Conservation (phyloP, 2,888 invertebrate genomes). For the Megalurothrips usitatus region DNA sequence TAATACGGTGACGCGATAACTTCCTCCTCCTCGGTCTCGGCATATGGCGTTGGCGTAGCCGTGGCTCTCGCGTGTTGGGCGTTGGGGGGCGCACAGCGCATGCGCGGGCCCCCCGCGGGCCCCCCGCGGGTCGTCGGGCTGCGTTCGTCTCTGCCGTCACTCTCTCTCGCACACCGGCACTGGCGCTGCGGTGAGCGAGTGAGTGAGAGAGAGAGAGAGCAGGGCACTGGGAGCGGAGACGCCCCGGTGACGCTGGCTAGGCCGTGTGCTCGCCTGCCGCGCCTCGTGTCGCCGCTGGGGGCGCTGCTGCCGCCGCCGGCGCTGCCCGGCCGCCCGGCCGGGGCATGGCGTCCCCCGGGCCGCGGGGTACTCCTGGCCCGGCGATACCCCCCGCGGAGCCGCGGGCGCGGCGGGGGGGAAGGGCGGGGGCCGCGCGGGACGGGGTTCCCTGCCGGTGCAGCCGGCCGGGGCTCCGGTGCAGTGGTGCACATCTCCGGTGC, state of each 20-base stretch:
- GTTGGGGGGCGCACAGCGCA: no score
- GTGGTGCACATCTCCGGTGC: not conserved
- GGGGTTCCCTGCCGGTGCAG: no score
- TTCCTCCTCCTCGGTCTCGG: no score
- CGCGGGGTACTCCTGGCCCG: not conserved
- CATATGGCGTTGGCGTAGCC: no score
- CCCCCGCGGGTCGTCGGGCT: no score
- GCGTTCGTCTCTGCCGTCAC: no score
- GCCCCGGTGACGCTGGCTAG: no score
- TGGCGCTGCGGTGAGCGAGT: not conserved
- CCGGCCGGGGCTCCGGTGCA: not conserved
- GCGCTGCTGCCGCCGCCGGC: not conserved
- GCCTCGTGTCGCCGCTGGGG: not conserved
- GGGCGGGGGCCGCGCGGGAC: no score
- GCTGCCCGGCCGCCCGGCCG: not conserved
- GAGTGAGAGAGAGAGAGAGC: conserved; percentile 32
- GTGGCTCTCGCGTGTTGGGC: no score
- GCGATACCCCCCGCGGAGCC: conserved; percentile 1
- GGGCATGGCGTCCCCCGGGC: not conserved
- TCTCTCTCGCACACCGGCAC: not conserved
- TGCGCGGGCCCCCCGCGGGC: no score
- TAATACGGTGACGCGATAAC: no score
- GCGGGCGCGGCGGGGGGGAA: not conserved
- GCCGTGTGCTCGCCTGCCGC: not conserved
- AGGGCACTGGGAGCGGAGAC: conserved; percentile 28